Evolutionary conservation across 2,113 vertebrate genomes (phyloP).

Genomic region (Gopherus flavomarginatus): DNA sequence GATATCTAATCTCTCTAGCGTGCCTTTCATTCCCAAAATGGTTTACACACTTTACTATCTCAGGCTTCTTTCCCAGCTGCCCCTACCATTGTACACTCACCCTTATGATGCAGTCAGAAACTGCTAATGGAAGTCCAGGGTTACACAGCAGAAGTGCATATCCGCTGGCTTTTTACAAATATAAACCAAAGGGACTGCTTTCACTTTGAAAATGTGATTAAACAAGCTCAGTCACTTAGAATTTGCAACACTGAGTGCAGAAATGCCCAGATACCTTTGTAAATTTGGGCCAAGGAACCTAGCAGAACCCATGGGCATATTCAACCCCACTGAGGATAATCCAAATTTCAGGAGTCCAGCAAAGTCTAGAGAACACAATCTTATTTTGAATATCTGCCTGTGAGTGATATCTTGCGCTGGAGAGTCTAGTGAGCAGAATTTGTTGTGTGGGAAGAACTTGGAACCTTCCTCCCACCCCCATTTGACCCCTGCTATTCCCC

Average conservation of each 20-base stretch:
- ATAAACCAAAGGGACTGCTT: fast-evolving
- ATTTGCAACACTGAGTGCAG: background rate
- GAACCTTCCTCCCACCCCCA: background rate
- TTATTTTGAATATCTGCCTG: background rate
- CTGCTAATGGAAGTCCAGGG: background rate
- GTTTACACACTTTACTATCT: slow-evolving; percentile 24
- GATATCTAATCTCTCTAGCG: slow-evolving; percentile 48
- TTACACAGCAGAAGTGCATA: background rate
- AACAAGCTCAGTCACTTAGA: background rate
- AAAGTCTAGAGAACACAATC: background rate
- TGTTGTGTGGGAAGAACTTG: background rate
- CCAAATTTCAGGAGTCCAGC: background rate
- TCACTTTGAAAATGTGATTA: background rate
- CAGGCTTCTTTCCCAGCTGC: slow-evolving; percentile 19
- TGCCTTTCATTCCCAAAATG: slow-evolving; percentile 18
- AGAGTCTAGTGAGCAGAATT: background rate
- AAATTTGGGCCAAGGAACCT: background rate
- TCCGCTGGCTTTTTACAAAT: background rate
- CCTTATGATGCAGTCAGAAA: background rate
- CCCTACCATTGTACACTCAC: fast-evolving
- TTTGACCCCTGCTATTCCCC: background rate
- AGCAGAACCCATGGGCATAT: background rate
- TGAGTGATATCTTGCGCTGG: fast-evolving
- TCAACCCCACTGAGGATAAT: background rate
- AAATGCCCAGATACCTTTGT: background rate